These are phyloP conservation scores for Amphiprion percula DNA, from an alignment of 2,113 vertebrate genomes.

Conservation along the genomic window DNA sequence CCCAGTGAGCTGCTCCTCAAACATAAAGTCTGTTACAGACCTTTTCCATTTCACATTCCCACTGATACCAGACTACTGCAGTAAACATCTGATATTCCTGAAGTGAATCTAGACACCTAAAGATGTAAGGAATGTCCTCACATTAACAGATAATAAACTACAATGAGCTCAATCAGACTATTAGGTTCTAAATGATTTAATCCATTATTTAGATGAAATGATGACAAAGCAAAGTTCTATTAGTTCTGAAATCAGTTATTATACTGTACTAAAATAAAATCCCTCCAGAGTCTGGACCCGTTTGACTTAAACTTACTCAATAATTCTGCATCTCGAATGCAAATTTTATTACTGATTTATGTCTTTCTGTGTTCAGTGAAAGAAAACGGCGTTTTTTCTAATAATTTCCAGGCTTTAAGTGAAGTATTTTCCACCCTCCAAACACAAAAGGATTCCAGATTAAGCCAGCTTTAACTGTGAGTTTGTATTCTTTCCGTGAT, in stretches of 20 bases:
- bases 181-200: too few relatives aligned
- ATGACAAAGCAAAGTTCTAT: too few relatives aligned
- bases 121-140: too few relatives aligned
- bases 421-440: conserved; percentile 17
- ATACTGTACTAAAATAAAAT: neutral
- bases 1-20: neutral
- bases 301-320: neutral
- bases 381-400: neutral
- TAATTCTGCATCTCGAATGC: neutral
- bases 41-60: too few relatives aligned
- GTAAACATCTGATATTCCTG: too few relatives aligned
- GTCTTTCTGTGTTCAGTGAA: neutral
- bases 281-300: neutral
- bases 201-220: too few relatives aligned
- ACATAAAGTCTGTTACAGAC: too few relatives aligned
- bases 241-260: too few relatives aligned
- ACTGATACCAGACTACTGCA: too few relatives aligned
- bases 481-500: conserved; percentile 59
- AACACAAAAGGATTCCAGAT: conserved; percentile 52
- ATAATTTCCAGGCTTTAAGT: conserved; percentile 19
- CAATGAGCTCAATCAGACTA: too few relatives aligned
- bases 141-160: too few relatives aligned
- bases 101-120: too few relatives aligned
- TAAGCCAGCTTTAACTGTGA: conserved; percentile 21
- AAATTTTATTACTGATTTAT: conserved; percentile 18